A percentile compares a stretch with the other conserved stretches of the same genome.
phyloP scores from a whole-genome alignment of 1,140 invertebrate genomes.

The Drosophila repletoides region DNA sequence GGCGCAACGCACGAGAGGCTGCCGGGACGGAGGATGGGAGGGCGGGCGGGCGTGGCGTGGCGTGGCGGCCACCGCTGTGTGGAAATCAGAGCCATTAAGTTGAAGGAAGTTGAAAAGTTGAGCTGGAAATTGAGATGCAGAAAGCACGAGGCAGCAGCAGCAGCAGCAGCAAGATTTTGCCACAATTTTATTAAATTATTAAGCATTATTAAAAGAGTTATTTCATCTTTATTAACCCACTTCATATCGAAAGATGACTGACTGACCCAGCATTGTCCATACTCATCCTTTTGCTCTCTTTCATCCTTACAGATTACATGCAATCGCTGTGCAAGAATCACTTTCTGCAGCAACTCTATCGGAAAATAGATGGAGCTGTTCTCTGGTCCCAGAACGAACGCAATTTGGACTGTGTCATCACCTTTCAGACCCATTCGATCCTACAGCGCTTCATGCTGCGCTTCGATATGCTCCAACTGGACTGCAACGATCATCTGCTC shows the following conservation, averaged over 20 bases:
- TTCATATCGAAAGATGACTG: too few relatives aligned
- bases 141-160: conserved; percentile 4
- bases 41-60: too few relatives aligned
- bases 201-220: conserved; percentile 13
- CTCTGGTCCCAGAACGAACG: conserved; percentile 93
- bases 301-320: conserved; percentile 90
- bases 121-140: too few relatives aligned
- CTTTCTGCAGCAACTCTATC: conserved; percentile 92
- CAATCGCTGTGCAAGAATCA: conserved; percentile 92
- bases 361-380: conserved; percentile 95
- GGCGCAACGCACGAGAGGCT: conserved; percentile 69
- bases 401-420: conserved; percentile 94
- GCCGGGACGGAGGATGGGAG: too few relatives aligned
- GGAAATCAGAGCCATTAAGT: conserved; percentile 46
- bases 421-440: conserved; percentile 96
- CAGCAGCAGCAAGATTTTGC: conserved; percentile 1
- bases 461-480: conserved; percentile 90
- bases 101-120: conserved; percentile 36
- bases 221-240: too few relatives aligned
- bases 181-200: conserved; percentile 37
- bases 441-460: conserved; percentile 96
- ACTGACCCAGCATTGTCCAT: background rate
- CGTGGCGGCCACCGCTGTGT: conserved; percentile 15
- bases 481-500: conserved; percentile 96
- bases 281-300: background rate